These are phyloP conservation scores for Hemicentrotus pulcherrimus DNA, from an alignment of 35 echinoderm and acorn worm species.

Conservation along the genomic window DNA sequence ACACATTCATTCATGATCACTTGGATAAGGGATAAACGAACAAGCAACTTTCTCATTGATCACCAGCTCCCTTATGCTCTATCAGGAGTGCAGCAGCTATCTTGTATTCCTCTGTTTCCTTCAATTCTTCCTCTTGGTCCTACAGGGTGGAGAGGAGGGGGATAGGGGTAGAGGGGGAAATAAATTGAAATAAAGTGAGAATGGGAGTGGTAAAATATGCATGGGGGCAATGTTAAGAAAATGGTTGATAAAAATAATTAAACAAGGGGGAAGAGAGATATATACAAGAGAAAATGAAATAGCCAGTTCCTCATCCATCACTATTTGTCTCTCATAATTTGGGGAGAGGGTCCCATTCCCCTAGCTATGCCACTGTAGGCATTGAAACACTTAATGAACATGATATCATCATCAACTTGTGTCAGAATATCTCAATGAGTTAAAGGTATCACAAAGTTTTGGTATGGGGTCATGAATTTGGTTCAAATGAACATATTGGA, in stretches of 20 bases:
- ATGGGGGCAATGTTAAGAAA: neutral
- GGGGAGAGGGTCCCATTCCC: too few species aligned
- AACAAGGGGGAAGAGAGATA: neutral
- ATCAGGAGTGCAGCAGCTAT: constrained; percentile 26
- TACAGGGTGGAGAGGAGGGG: neutral
- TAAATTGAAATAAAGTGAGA: neutral
- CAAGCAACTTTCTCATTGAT: neutral
- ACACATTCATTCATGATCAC: neutral
- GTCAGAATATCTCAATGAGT: neutral
- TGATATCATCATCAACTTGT: neutral
- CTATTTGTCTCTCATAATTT: too few species aligned
- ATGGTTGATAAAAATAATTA: neutral
- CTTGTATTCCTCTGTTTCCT: constrained; percentile 58
- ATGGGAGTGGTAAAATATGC: neutral
- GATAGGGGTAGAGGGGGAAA: neutral
- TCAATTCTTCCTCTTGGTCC: constrained; percentile 52
- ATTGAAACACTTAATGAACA: neutral
- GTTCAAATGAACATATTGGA: too few species aligned
- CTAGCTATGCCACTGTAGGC: too few species aligned
- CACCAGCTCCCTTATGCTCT: neutral
- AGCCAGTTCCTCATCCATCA: too few species aligned
- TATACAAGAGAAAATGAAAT: neutral
- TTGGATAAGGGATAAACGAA: neutral
- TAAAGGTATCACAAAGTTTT: too few species aligned
- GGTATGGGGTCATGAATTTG: too few species aligned